Base-by-base conservation (phyloP, 2,797 vertebrate species). In the Ficedula albicollis region DNA sequence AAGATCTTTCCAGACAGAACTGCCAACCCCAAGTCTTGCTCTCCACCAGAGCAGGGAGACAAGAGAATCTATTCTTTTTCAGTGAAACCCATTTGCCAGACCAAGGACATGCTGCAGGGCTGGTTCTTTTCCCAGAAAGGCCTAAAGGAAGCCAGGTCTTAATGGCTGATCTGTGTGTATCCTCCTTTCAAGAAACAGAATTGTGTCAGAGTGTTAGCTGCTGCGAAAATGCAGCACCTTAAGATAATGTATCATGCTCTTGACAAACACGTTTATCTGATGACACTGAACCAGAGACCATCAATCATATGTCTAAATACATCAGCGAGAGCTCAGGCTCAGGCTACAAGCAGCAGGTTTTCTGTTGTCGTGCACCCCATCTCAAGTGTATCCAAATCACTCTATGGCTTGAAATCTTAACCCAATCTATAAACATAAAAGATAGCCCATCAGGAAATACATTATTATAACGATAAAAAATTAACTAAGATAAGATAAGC, bases 201-300 rank as follows among this genome's bases (percentile, higher is more conserved):
- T 23, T 51, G 27, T 52, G 48, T 29, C 59, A 84, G 49, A 30
- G 18, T 43, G 41, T 75, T 84, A 62, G 79, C 79, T 68, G 44
- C 72, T 70, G 76, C 30, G 84, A 75, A 91, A 95, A 81, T 13
- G 51, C 94, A 63, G 20, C 23, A 66, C 39, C 44, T 48, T 51
- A 16, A 94, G 90, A 84, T 94, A 95, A 91, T 10, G 51, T 69
- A 78, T 62, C 62, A 27, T 52, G 39, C 1, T 8, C 69, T 78
- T 94, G 84, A 88, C 51, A 93, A 93, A 93, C 67, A 73, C 0
- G 0, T 84, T 95, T 91, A 90, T 93, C 93, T 95, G 78, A 95
- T 91, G 83, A 76, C 77, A 91, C 55, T 59, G 88, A 88, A 95
- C 67, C 87, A 81, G 52, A 89, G 66, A 86, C 66, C 48, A 81